Conservation (phyloP, 2,797 vertebrate genomes). For the Helarctos malayanus region DNA sequence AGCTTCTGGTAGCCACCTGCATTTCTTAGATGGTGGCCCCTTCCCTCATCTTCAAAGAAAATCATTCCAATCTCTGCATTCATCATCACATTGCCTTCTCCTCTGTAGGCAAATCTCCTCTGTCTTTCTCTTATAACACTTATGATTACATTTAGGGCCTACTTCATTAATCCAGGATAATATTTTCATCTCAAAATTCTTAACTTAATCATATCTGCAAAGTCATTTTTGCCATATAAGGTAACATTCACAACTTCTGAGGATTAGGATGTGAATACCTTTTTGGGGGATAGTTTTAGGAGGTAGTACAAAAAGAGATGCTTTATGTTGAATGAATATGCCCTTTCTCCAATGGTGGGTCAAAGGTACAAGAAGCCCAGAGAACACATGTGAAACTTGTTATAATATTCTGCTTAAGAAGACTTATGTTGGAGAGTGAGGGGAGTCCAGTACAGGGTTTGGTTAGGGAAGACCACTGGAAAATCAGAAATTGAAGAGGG, state of each 20-base stretch:
- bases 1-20: neutral
- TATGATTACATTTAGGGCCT: neutral
- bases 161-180: neutral
- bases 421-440: neutral
- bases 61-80: neutral
- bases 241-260: neutral
- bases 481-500: conserved; percentile 1
- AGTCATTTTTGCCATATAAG: neutral
- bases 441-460: neutral
- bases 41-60: neutral
- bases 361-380: neutral
- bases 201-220: neutral
- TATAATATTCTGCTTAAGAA: neutral
- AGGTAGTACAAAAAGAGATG: neutral
- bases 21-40: neutral
- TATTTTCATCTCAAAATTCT: neutral
- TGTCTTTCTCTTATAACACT: neutral
- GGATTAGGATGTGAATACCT: neutral
- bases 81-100: neutral
- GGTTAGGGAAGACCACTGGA: neutral
- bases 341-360: neutral
- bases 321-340: neutral
- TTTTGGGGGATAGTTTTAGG: neutral
- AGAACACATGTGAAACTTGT: neutral
- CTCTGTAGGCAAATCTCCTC: neutral